phyloP scores from a whole-genome alignment of 2,888 invertebrate species.

The Arrhopalites spinosus region DNA sequence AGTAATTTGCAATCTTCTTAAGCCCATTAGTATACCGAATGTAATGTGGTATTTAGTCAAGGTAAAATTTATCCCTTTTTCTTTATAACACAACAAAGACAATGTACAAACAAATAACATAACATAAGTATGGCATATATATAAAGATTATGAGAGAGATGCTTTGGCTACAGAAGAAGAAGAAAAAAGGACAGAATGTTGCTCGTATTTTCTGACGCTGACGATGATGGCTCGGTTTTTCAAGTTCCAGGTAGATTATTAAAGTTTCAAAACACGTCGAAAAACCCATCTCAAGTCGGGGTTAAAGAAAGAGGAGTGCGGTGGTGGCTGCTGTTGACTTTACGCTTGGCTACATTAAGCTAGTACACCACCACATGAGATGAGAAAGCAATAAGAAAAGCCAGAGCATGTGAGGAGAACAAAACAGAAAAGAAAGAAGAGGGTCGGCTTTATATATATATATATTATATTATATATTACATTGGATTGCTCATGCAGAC shows the following conservation, averaged over 20 bases:
- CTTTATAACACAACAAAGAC: no score
- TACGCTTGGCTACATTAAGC: background rate
- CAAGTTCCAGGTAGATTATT: conserved; percentile 26
- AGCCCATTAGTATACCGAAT: no score
- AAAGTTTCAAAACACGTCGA: conserved; percentile 40
- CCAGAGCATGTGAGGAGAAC: background rate
- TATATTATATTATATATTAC: background rate
- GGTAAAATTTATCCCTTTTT: no score
- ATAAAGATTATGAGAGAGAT: no score
- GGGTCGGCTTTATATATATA: background rate
- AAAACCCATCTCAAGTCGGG: background rate
- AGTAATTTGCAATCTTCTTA: no score
- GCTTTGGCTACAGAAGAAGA: no score
- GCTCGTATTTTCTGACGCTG: conserved; percentile 2
- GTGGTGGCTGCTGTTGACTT: conserved; percentile 22
- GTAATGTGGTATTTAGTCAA: no score
- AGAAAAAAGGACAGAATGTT: no score
- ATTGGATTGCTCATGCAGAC: background rate
- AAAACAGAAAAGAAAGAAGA: conserved; percentile 5
- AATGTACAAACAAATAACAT: no score
- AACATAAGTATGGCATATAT: no score
- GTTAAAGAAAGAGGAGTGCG: background rate
- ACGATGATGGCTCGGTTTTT: conserved; percentile 1
- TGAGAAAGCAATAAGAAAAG: conserved; percentile 25
- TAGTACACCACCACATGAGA: conserved; percentile 8